Percentiles rank a stretch among this genome's conserved stretches.
Conservation (phyloP, 2,113 vertebrate species). For the Ailurus styani region DNA sequence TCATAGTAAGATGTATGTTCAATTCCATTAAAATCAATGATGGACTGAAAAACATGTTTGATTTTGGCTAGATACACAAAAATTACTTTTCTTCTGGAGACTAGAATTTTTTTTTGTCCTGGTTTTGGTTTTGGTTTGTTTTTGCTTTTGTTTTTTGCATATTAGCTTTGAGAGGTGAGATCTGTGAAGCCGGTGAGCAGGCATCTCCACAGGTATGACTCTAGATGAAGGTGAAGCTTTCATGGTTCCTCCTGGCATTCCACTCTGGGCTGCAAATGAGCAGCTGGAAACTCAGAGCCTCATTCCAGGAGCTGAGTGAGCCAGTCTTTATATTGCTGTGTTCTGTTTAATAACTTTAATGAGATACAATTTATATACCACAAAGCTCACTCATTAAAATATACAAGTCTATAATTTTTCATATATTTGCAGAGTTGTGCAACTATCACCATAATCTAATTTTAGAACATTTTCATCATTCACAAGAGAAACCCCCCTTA, state of each 20-base stretch:
- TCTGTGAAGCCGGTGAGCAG: not conserved
- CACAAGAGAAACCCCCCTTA: not conserved
- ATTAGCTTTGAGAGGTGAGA: not conserved
- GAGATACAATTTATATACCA: not conserved
- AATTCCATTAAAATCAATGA: not conserved
- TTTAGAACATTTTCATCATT: not conserved
- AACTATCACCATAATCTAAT: not conserved
- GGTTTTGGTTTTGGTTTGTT: not conserved
- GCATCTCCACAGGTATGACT: not conserved
- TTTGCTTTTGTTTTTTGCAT: not conserved
- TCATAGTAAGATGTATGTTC: constrained; percentile 21
- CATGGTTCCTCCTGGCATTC: not conserved
- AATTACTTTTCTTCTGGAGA: not conserved
- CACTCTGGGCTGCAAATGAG: not conserved
- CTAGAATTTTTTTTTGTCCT: not conserved
- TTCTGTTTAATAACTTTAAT: not conserved
- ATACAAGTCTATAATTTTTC: not conserved
- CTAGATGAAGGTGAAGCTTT: not conserved
- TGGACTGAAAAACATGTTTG: not conserved
- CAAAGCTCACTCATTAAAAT: not conserved
- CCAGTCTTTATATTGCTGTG: not conserved
- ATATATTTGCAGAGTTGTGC: not conserved
- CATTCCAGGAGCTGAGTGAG: not conserved
- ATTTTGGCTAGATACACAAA: not conserved
- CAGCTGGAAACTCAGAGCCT: not conserved